Conservation (phyloP, 1,140 invertebrate species). For the Drosophila takahashii region DNA sequence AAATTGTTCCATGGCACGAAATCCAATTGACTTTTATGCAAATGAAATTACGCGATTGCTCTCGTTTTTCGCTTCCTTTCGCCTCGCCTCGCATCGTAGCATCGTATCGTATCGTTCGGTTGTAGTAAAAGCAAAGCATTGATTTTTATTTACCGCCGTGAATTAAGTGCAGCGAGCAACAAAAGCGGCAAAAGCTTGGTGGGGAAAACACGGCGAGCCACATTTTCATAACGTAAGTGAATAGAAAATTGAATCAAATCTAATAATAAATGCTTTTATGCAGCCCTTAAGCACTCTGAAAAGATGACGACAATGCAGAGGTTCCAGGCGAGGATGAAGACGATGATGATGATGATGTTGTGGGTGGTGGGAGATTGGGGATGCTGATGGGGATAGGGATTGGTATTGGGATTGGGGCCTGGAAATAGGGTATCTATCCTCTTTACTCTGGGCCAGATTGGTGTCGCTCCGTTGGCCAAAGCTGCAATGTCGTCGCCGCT, state of each 20-base stretch:
- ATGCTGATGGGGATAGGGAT: background rate
- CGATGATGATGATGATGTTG: slow-evolving; percentile 12
- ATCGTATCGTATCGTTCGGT: slow-evolving; percentile 1
- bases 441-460: slow-evolving; percentile 56
- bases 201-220: slow-evolving; percentile 60
- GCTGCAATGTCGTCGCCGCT: slow-evolving; percentile 61
- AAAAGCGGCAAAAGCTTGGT: slow-evolving; percentile 7
- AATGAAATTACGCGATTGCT: slow-evolving; percentile 78
- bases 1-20: slow-evolving; percentile 73
- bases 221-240: slow-evolving; percentile 84
- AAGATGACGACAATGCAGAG: slow-evolving; percentile 72
- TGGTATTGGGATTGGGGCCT: slow-evolving; percentile 4
- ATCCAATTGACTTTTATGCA: slow-evolving; percentile 82
- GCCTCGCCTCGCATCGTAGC: background rate
- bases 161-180: slow-evolving; percentile 66
- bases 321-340: slow-evolving; percentile 33
- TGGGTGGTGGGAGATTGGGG: background rate
- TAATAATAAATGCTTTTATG: slow-evolving; percentile 84
- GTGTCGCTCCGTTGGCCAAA: slow-evolving; percentile 74
- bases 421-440: slow-evolving; percentile 25
- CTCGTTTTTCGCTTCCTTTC: slow-evolving; percentile 23
- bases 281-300: slow-evolving; percentile 82
- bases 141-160: slow-evolving; percentile 78
- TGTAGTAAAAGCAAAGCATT: slow-evolving; percentile 72
- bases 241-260: slow-evolving; percentile 84